These are phyloP conservation scores for Galeopsomyia nigrocyanea DNA, from an alignment of 2,888 invertebrate species.

Conservation along the genomic window DNA sequence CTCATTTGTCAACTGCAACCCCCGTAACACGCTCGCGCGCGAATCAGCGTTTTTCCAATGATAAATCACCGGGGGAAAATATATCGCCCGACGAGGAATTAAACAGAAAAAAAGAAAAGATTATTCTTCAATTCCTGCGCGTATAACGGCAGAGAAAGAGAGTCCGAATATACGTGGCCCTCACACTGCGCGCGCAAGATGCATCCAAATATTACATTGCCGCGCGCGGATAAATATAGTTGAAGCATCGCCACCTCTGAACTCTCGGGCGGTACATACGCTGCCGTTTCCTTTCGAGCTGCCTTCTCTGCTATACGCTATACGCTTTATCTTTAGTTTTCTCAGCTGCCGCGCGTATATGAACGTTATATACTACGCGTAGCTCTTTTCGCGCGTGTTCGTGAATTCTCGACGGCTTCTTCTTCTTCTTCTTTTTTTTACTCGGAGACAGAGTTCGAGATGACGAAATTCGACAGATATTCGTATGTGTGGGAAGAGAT, in stretches of 20 bases:
- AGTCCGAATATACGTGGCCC: conserved; percentile 47
- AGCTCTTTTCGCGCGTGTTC: too few species aligned
- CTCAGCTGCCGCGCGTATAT: neutral
- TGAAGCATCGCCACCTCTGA: conserved; percentile 53
- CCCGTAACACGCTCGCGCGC: too few species aligned
- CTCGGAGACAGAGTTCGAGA: too few species aligned
- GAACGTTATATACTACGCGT: neutral
- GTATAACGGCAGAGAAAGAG: neutral
- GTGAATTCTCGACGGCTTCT: too few species aligned
- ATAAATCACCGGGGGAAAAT: too few species aligned
- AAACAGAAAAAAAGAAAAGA: too few species aligned
- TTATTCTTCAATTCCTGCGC: too few species aligned
- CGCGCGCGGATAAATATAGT: conserved; percentile 62
- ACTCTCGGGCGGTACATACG: conserved; percentile 37
- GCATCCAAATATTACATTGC: conserved; percentile 63
- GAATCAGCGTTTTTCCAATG: too few species aligned
- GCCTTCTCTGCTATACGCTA: neutral
- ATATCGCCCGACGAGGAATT: too few species aligned
- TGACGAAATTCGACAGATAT: conserved; percentile 1
- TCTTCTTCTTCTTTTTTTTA: too few species aligned
- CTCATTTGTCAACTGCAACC: too few species aligned
- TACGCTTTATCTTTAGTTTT: conserved; percentile 39
- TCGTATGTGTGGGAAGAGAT: neutral
- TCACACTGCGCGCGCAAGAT: conserved; percentile 51
- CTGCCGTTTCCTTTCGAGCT: conserved; percentile 31